Evolutionary conservation across 1,140 invertebrate species (phyloP).

Genomic region (Myzus persicae): DNA sequence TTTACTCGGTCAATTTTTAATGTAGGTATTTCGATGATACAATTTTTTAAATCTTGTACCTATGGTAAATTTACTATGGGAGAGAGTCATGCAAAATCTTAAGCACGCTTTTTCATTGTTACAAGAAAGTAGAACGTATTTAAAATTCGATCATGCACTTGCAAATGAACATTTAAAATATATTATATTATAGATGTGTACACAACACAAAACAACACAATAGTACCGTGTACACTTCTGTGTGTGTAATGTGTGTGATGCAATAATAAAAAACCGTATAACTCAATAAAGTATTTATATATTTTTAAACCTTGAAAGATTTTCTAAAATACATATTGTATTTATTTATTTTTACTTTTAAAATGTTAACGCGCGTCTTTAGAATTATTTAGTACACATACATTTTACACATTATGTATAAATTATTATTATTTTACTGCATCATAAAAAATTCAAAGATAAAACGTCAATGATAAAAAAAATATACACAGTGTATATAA

Average conservation of each 20-base stretch:
- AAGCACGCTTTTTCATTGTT: constrained; percentile 42
- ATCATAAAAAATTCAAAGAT: not conserved
- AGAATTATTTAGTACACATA: not conserved
- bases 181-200: not conserved
- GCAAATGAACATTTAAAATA: constrained; percentile 34
- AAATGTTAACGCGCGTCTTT: not conserved
- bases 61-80: not conserved
- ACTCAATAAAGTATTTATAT: not conserved
- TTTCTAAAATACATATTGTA: not conserved
- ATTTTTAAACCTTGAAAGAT: not conserved
- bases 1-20: not conserved
- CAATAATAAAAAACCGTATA: not conserved
- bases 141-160: constrained; percentile 23
- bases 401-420: not conserved
- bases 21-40: not conserved
- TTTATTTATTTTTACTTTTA: not conserved
- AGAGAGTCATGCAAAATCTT: constrained; percentile 16
- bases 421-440: not conserved
- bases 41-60: not conserved
- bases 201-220: not conserved
- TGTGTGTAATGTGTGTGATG: not conserved
- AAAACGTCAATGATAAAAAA: constrained; percentile 38
- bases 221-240: not conserved
- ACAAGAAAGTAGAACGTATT: constrained; percentile 31
- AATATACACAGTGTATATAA: not conserved